Evolutionary conservation across 2,888 invertebrate species (phyloP).

Genomic region (Oscheius sp.): DNA sequence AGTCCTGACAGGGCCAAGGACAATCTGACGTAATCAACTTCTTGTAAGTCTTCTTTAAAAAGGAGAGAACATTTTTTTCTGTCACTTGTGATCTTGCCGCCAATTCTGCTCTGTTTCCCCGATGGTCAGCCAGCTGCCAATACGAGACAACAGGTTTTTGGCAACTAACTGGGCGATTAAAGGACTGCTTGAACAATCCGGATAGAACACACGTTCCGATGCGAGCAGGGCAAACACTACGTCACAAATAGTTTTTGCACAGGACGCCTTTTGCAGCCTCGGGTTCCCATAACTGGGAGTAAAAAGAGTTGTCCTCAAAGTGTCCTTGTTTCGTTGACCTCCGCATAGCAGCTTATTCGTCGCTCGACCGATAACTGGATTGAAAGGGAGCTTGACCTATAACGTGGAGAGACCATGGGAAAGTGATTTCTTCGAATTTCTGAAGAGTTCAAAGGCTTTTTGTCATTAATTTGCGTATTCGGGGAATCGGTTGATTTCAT

Average conservation of each 20-base stretch:
- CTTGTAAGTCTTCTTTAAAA: neutral
- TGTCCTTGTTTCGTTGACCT: neutral
- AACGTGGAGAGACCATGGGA: neutral
- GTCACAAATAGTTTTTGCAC: neutral
- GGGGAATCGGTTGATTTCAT: no score
- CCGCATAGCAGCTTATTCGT: no score
- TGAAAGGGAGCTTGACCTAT: no score
- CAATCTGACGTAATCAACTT: neutral
- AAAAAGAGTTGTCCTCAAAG: neutral
- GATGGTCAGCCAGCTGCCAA: neutral
- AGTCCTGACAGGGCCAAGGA: neutral
- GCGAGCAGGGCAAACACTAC: slow-evolving; percentile 11
- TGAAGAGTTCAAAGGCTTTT: no score
- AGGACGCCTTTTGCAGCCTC: neutral
- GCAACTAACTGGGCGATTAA: slow-evolving; percentile 17
- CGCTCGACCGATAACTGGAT: no score
- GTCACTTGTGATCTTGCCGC: neutral
- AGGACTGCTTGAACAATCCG: slow-evolving; percentile 17
- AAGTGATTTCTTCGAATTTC: neutral
- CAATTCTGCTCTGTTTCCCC: neutral
- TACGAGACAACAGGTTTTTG: slow-evolving; percentile 8
- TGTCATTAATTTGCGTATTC: no score
- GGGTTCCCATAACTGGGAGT: neutral
- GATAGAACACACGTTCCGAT: slow-evolving; percentile 14
- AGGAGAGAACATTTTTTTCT: neutral